These are phyloP conservation scores for Chrysomela aeneicollis DNA, from an alignment of 2,888 invertebrate genomes.

Conservation along the genomic window DNA sequence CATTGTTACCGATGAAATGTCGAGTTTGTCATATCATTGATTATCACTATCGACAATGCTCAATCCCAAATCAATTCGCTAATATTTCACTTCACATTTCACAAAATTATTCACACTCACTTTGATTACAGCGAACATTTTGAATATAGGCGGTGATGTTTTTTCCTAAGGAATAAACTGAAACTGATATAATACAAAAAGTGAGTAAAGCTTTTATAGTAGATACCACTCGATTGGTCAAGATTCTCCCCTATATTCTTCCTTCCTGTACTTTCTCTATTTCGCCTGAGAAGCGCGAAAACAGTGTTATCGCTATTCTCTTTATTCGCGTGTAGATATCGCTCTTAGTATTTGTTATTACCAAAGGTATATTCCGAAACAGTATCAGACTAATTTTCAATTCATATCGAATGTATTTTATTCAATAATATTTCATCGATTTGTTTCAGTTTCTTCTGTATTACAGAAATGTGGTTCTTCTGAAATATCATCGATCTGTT, in stretches of 20 bases:
- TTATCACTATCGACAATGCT: too few relatives aligned
- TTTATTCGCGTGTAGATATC: not conserved
- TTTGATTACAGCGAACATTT: constrained; percentile 33
- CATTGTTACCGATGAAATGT: too few relatives aligned
- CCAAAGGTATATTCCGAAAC: too few relatives aligned
- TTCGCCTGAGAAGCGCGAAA: not conserved
- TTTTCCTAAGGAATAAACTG: constrained; percentile 23
- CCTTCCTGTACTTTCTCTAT: constrained; percentile 38
- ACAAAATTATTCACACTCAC: constrained; percentile 33
- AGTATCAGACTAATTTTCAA: too few relatives aligned
- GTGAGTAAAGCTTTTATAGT: constrained; percentile 34
- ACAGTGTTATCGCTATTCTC: not conserved
- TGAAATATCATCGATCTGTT: too few relatives aligned
- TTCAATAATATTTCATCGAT: too few relatives aligned
- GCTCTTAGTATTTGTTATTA: too few relatives aligned
- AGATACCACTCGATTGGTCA: constrained; percentile 13
- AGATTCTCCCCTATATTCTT: constrained; percentile 30
- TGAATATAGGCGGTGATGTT: constrained; percentile 14
- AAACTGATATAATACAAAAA: constrained; percentile 36
- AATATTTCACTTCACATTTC: not conserved
- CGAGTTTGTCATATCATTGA: too few relatives aligned
- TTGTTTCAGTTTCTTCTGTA: too few relatives aligned
- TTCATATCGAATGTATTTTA: too few relatives aligned
- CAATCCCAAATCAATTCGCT: too few relatives aligned
- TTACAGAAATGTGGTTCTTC: too few relatives aligned